A percentile compares a stretch with the other conserved stretches of the same genome.
Evolutionary conservation across 2,113 vertebrate species (phyloP).

Genomic region (Neolamprologus ventralis): DNA sequence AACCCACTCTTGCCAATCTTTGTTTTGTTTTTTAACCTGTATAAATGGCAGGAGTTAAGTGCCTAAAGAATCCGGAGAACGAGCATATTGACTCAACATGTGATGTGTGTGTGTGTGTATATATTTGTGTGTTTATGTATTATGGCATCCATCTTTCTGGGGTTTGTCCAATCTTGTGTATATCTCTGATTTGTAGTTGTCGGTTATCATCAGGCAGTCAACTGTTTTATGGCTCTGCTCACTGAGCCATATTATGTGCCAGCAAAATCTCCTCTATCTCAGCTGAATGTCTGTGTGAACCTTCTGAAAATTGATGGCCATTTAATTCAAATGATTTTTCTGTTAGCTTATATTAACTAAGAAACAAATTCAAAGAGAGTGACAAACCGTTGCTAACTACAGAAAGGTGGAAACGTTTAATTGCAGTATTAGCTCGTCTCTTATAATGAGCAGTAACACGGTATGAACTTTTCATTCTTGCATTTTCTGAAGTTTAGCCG

Average conservation of each 20-base stretch:
- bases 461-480: neutral
- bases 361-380: neutral
- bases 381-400: neutral
- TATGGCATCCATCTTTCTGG: neutral
- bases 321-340: neutral
- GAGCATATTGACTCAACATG: neutral
- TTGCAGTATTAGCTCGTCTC: neutral
- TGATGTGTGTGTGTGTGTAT: neutral
- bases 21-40: neutral
- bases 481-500: neutral
- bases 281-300: neutral
- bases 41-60: neutral
- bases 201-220: constrained; percentile 31
- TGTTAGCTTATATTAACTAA: neutral
- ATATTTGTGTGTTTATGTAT: neutral
- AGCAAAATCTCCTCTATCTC: neutral
- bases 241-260: neutral
- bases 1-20: neutral
- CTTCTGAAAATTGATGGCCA: neutral
- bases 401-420: neutral
- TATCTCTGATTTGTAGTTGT: constrained; percentile 46
- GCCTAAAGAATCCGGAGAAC: neutral
- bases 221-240: neutral
- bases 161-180: constrained; percentile 10
- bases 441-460: neutral